These are phyloP conservation scores for Zoroaster sp. DNA, from an alignment of 53 echinoderm and acorn worm genomes.

Conservation along the genomic window DNA sequence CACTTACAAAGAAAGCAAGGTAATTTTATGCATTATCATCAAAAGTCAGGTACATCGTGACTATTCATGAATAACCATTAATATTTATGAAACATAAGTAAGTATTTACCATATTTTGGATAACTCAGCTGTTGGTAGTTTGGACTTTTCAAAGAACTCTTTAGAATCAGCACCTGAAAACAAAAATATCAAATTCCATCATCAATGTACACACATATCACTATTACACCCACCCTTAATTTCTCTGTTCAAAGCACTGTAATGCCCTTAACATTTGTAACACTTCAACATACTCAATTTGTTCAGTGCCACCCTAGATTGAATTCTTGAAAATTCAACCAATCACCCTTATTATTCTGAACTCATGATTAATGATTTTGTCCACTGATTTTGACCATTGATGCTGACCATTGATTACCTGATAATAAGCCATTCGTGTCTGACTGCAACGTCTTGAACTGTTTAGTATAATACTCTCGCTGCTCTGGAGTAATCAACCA, in stretches of 20 bases:
- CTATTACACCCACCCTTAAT: too few relatives aligned
- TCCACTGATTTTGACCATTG: too few relatives aligned
- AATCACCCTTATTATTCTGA: too few relatives aligned
- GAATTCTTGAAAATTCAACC: too few relatives aligned
- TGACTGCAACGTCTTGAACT: constrained; percentile 83
- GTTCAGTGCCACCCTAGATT: background rate
- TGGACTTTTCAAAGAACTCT: constrained; percentile 96
- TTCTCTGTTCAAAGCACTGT: too few relatives aligned
- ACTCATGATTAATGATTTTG: too few relatives aligned
- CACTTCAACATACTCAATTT: background rate
- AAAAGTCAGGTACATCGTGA: too few relatives aligned
- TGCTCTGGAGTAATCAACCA: constrained; percentile 91
- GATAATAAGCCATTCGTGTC: constrained; percentile 73
- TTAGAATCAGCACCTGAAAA: constrained; percentile 83
- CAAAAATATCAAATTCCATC: background rate
- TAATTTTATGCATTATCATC: too few relatives aligned
- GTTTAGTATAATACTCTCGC: constrained; percentile 81
- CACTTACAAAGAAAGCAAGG: too few relatives aligned
- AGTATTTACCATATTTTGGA: constrained; percentile 99
- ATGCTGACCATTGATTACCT: constrained; percentile 68
- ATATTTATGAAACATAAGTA: too few relatives aligned
- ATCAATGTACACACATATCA: background rate
- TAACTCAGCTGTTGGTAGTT: constrained; percentile 84
- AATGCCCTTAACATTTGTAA: background rate
- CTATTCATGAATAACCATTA: too few relatives aligned